These are phyloP conservation scores for Himantopus leucocephalus DNA, from an alignment of 2,113 vertebrate species.

Conservation along the genomic window DNA sequence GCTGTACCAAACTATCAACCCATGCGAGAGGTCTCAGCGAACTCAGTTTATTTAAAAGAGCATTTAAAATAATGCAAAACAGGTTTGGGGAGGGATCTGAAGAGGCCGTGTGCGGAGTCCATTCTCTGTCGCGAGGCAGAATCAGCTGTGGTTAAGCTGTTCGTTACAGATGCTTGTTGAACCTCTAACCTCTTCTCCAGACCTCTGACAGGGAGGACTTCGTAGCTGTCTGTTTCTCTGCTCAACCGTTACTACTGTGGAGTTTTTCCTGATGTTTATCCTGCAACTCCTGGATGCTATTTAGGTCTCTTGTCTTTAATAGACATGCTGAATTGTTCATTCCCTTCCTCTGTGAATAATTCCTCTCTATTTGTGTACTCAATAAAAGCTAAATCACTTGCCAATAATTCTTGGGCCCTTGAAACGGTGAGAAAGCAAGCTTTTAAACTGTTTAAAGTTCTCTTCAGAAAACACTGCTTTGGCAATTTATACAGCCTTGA, in stretches of 20 bases:
- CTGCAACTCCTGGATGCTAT: background rate
- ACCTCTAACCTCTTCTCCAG: background rate
- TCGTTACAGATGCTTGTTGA: background rate
- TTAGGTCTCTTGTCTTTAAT: conserved; percentile 24
- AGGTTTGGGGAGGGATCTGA: background rate
- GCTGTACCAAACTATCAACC: background rate
- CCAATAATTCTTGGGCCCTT: conserved; percentile 21
- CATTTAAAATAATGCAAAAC: background rate
- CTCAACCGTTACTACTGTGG: background rate
- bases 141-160: background rate
- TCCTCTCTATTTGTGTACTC: conserved; percentile 1
- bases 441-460: conserved; percentile 1
- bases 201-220: background rate
- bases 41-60: background rate
- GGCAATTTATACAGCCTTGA: background rate
- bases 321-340: conserved; percentile 4
- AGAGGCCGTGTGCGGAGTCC: background rate
- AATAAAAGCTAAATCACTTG: conserved; percentile 32
- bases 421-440: background rate
- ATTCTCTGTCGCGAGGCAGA: background rate
- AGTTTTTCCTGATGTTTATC: conserved; percentile 19
- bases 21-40: background rate
- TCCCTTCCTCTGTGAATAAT: conserved; percentile 43
- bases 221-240: background rate
- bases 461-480: conserved; percentile 6